Percentiles rank a stretch among this genome's conserved stretches.
Conservation (phyloP, 2,797 vertebrate genomes). For the Xerus rutilus region DNA sequence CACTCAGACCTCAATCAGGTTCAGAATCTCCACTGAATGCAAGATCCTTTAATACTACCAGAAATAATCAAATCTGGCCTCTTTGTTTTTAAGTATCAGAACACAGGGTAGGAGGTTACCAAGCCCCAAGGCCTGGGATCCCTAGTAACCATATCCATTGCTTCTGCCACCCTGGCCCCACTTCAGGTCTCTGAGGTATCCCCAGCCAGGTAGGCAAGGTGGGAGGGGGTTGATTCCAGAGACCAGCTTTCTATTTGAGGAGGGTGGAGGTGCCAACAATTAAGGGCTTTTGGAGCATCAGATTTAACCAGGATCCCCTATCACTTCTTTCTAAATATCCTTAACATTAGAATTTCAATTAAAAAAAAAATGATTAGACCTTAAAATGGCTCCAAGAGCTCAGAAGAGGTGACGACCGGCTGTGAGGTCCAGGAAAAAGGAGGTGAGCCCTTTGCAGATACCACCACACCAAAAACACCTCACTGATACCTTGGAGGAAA, state of each 20-base stretch:
- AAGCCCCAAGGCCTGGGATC: not conserved
- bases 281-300: not conserved
- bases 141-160: not conserved
- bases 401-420: not conserved
- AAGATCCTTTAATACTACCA: conserved; percentile 46
- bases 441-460: not conserved
- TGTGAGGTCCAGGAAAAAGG: not conserved
- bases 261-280: not conserved
- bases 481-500: not conserved
- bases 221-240: not conserved
- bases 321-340: not conserved
- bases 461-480: not conserved
- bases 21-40: conserved; percentile 51
- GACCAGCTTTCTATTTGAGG: not conserved
- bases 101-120: not conserved
- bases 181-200: not conserved
- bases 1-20: conserved; percentile 25
- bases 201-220: conserved; percentile 16
- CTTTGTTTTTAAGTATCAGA: conserved; percentile 67
- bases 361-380: not conserved
- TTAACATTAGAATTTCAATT: conserved; percentile 9
- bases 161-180: not conserved
- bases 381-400: not conserved
- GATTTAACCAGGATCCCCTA: conserved; percentile 1
- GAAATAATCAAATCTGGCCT: conserved; percentile 46